Evolutionary conservation across 2,113 vertebrate genomes (phyloP).

Genomic region (Platycercus adscitus): DNA sequence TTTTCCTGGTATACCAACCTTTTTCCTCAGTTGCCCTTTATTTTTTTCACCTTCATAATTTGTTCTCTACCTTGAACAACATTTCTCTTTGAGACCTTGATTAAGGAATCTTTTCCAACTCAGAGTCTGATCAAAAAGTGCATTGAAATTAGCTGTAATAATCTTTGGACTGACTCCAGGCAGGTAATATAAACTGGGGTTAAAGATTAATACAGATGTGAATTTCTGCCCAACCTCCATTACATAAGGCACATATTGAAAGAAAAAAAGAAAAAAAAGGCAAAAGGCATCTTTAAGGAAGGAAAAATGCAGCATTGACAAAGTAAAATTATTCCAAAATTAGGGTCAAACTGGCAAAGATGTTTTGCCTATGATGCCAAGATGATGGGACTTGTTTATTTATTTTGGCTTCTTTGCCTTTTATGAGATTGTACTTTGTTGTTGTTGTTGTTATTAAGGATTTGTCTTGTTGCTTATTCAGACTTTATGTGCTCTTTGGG

Average conservation of each 20-base stretch:
- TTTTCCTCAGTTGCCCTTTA: neutral
- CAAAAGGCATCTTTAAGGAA: neutral
- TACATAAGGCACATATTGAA: neutral
- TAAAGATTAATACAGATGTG: neutral
- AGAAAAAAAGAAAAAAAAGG: neutral
- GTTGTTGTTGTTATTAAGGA: neutral
- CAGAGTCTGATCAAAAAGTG: neutral
- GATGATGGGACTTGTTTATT: rapidly evolving
- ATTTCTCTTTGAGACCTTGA: neutral
- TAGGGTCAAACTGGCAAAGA: neutral
- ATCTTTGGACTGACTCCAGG: neutral
- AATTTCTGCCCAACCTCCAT: neutral
- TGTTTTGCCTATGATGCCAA: neutral
- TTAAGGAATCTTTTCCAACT: neutral
- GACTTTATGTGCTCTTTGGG: neutral
- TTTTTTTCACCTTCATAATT: neutral
- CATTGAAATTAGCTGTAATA: neutral
- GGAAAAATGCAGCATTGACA: neutral
- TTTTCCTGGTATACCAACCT: neutral
- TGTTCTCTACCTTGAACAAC: neutral
- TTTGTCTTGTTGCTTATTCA: neutral
- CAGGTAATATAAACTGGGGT: neutral
- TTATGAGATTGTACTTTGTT: neutral
- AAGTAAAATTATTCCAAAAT: neutral
- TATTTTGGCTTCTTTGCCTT: neutral